Conservation (phyloP, 2,888 invertebrate species). For the Lycia hirtaria region DNA sequence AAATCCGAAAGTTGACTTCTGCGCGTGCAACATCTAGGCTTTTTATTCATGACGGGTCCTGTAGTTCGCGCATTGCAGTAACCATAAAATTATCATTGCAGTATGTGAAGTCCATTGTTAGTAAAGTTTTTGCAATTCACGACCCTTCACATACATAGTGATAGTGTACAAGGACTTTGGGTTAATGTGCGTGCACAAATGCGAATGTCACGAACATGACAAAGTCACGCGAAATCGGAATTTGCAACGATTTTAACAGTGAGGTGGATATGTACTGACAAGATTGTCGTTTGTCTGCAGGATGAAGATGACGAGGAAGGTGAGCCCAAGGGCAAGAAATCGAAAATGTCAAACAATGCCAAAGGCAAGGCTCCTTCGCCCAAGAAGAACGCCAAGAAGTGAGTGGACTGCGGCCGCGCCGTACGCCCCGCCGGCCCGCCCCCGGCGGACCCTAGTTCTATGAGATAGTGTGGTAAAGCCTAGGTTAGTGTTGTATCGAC, state of each 20-base stretch:
- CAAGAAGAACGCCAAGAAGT: constrained; percentile 89
- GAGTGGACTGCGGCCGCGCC: constrained; percentile 54
- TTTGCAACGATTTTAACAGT: too few species aligned
- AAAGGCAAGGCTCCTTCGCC: constrained; percentile 89
- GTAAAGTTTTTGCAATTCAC: too few species aligned
- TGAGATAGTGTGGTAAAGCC: constrained; percentile 68
- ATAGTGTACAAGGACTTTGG: too few species aligned
- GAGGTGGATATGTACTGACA: background rate
- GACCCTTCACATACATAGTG: too few species aligned
- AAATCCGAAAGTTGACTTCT: too few species aligned
- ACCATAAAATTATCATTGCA: too few species aligned
- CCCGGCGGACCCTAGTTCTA: constrained; percentile 57
- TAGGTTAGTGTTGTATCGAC: constrained; percentile 77
- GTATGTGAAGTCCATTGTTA: background rate
- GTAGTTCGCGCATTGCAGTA: too few species aligned
- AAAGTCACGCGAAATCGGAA: too few species aligned
- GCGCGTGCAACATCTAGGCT: too few species aligned
- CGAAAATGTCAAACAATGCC: constrained; percentile 89
- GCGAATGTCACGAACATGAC: too few species aligned
- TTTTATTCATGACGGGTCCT: too few species aligned
- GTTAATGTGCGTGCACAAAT: too few species aligned
- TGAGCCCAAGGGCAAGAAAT: constrained; percentile 92
- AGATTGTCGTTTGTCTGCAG: constrained; percentile 54
- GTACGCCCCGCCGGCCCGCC: constrained; percentile 41
- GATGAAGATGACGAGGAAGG: constrained; percentile 91